Conservation (phyloP, 2,888 invertebrate species). For the Stenchaetothrips biformis region DNA sequence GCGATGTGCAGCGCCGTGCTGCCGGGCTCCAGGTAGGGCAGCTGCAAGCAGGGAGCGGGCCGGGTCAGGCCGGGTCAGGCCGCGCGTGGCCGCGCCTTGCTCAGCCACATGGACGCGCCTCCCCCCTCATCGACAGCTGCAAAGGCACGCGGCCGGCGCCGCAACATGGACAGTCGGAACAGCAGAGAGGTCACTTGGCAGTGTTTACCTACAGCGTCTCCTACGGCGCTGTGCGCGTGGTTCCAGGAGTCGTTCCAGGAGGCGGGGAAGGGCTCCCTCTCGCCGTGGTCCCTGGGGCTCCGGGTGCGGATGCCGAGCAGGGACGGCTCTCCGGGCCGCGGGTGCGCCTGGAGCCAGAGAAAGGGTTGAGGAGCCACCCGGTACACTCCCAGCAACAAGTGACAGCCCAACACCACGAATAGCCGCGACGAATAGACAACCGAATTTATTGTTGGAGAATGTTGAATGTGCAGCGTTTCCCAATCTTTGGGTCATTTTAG, state of each 20-base stretch:
- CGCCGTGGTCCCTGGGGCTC: background rate
- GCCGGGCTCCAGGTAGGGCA: conserved; percentile 38
- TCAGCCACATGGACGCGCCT: background rate
- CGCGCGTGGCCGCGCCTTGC: background rate
- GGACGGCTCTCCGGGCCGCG: background rate
- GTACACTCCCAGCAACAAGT: no score
- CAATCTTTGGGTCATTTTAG: no score
- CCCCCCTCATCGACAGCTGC: background rate
- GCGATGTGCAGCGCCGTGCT: conserved; percentile 47
- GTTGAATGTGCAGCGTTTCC: no score
- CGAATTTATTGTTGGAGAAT: no score
- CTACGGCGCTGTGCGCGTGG: conserved; percentile 31
- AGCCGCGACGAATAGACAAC: no score
- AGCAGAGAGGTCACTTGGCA: background rate
- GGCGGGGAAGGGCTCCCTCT: conserved; percentile 24
- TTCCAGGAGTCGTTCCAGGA: conserved; percentile 31
- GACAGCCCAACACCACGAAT: no score
- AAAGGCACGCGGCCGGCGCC: background rate
- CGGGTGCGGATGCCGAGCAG: background rate
- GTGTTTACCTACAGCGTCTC: conserved; percentile 11
- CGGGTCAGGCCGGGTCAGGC: background rate
- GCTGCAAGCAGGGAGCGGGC: conserved; percentile 29
- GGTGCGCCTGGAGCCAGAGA: background rate
- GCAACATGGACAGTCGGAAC: background rate
- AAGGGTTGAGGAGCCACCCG: no score